These are phyloP conservation scores for Drosophila subobscura DNA, from an alignment of 1,140 invertebrate species.

Conservation along the genomic window DNA sequence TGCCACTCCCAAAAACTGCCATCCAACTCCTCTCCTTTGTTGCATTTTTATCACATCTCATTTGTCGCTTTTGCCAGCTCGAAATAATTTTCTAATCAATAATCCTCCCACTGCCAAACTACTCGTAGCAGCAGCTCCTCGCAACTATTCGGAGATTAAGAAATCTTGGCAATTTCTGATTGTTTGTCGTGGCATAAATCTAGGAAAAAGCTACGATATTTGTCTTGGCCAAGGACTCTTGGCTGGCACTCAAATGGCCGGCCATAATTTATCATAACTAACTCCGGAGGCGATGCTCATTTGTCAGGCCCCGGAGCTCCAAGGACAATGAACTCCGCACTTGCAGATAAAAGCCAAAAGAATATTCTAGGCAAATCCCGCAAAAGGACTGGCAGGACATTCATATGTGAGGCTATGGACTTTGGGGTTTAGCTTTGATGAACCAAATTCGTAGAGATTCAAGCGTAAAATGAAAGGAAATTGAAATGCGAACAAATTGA, in stretches of 20 bases:
- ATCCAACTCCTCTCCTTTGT: background rate
- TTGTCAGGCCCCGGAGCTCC: slow-evolving; percentile 39
- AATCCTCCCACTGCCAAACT: background rate
- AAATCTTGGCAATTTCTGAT: slow-evolving; percentile 35
- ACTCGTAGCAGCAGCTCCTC: no score
- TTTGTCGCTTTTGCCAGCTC: slow-evolving; percentile 1
- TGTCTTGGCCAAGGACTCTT: slow-evolving; percentile 41
- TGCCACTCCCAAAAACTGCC: background rate
- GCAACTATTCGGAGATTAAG: slow-evolving; percentile 15
- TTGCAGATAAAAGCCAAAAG: slow-evolving; percentile 32
- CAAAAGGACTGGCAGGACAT: slow-evolving; percentile 1
- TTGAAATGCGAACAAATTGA: slow-evolving; percentile 77
- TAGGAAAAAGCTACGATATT: slow-evolving; percentile 34
- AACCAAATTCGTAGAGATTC: slow-evolving; percentile 65
- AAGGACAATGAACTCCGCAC: slow-evolving; percentile 53
- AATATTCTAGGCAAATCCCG: slow-evolving; percentile 25
- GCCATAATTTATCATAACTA: slow-evolving; percentile 60
- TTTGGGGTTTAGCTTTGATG: slow-evolving; percentile 73
- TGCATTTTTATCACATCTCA: background rate
- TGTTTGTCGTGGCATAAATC: slow-evolving; percentile 36
- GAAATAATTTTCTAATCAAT: slow-evolving; percentile 34
- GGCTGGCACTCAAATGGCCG: slow-evolving; percentile 48
- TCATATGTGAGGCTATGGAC: slow-evolving; percentile 28
- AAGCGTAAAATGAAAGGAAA: slow-evolving; percentile 81
- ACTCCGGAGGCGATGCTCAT: slow-evolving; percentile 59